A percentile compares a stretch with the other conserved stretches of the same genome.
These are phyloP conservation scores for Synaphobranchus kaupii DNA, from an alignment of 2,797 vertebrate genomes.

Conservation along the genomic window DNA sequence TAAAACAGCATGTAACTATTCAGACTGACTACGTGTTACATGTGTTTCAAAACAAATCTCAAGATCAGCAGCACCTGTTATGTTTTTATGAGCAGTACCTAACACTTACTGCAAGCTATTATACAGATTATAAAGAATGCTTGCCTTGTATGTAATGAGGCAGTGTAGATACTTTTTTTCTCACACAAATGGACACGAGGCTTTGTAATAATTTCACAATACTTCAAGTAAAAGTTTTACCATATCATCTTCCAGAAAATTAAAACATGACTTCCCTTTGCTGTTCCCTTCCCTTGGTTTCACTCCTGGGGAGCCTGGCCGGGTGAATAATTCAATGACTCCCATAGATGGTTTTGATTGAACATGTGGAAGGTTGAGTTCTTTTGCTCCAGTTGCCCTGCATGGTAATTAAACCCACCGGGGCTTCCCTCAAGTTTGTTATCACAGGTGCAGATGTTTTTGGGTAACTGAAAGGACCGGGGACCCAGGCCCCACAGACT, in stretches of 20 bases:
- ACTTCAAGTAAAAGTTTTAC: not conserved
- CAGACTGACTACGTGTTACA: not conserved
- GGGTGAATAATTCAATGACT: constrained; percentile 18
- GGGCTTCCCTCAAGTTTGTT: constrained; percentile 56
- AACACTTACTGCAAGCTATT: not conserved
- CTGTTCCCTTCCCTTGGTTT: constrained; percentile 15
- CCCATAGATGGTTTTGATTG: constrained; percentile 23
- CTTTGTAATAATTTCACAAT: constrained; percentile 12
- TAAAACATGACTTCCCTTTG: constrained; percentile 21
- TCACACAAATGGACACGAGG: not conserved
- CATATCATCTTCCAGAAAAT: constrained; percentile 12
- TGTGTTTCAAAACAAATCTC: not conserved
- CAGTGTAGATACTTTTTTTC: not conserved
- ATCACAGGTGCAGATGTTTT: constrained; percentile 73
- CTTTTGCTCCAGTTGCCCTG: constrained; percentile 49
- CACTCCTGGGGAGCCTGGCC: not conserved
- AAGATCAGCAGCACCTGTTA: not conserved
- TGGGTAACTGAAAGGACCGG: constrained; percentile 47
- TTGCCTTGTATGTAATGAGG: not conserved
- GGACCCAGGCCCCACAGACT: constrained; percentile 40
- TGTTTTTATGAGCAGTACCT: not conserved
- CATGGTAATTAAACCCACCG: constrained; percentile 63
- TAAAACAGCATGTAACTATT: not conserved
- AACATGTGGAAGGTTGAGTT: constrained; percentile 5
- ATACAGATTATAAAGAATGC: not conserved